These are phyloP conservation scores for Caenorhabditis drosophilae DNA, from an alignment of 2,888 invertebrate genomes.

Conservation along the genomic window DNA sequence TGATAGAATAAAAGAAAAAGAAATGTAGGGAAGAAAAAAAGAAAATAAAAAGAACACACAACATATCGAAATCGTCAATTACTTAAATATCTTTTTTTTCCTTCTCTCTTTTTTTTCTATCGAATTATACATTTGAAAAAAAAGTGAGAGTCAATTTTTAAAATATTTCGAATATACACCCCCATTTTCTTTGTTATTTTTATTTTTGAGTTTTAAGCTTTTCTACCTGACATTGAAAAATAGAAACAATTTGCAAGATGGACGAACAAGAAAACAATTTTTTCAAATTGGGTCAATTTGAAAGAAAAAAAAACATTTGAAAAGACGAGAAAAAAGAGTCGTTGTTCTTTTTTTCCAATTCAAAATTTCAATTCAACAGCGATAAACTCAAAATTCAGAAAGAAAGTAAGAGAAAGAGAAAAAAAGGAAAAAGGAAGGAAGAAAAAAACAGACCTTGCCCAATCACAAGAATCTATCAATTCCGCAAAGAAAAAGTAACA, in stretches of 20 bases:
- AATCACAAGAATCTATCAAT: not conserved
- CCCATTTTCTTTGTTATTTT: too few relatives aligned
- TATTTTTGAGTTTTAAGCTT: too few relatives aligned
- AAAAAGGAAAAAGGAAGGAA: not conserved
- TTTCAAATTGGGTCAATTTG: too few relatives aligned
- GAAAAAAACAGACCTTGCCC: not conserved
- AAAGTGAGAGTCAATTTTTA: too few relatives aligned
- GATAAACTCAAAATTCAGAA: too few relatives aligned
- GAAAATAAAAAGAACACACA: not conserved
- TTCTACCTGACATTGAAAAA: conserved; percentile 1
- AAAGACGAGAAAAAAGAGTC: too few relatives aligned
- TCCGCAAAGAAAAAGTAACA: conserved; percentile 4
- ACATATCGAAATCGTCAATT: not conserved
- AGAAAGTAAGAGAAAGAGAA: not conserved
- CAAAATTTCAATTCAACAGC: too few relatives aligned
- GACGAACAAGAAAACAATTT: not conserved
- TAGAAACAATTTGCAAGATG: not conserved
- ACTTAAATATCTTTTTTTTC: not conserved
- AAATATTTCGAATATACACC: too few relatives aligned
- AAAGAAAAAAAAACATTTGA: too few relatives aligned
- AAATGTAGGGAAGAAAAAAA: too few relatives aligned
- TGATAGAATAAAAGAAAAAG: not conserved
- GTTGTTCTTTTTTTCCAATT: too few relatives aligned
- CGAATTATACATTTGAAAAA: too few relatives aligned
- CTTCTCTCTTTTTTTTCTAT: conserved; percentile 1